Evolutionary conservation across 2,113 vertebrate genomes (phyloP).

Genomic region (Lethenteron camtschaticum): DNA sequence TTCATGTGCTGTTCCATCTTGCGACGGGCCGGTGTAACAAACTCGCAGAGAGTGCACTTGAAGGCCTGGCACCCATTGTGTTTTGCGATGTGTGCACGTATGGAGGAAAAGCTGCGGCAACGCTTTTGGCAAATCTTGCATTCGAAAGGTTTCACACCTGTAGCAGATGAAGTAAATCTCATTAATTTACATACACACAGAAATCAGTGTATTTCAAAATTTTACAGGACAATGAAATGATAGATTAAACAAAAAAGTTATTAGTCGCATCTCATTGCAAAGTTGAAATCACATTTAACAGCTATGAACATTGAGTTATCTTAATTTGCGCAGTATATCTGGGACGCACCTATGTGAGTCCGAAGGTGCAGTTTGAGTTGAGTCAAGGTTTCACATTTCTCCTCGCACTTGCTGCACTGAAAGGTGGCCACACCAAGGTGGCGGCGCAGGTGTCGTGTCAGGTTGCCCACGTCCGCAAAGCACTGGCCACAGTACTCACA

Average conservation of each 20-base stretch:
- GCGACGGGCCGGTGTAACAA: neutral
- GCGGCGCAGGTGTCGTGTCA: constrained; percentile 1
- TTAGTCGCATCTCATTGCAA: neutral
- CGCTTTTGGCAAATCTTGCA: neutral
- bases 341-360: neutral
- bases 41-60: neutral
- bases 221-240: neutral
- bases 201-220: neutral
- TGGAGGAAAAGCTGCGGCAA: constrained; percentile 6
- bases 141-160: constrained; percentile 1
- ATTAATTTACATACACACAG: neutral
- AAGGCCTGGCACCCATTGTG: constrained; percentile 2
- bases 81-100: neutral
- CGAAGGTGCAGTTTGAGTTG: neutral
- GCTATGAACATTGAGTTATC: neutral
- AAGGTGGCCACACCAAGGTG: neutral
- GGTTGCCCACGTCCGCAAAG: neutral
- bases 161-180: neutral
- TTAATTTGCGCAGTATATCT: neutral
- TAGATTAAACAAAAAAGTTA: neutral
- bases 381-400: neutral
- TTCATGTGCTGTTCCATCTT: constrained; percentile 2
- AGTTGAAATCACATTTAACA: neutral
- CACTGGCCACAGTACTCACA: neutral
- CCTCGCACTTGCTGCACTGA: neutral